Base-by-base conservation (phyloP, 1,140 invertebrate genomes). In the Drosophila gunungcola region DNA sequence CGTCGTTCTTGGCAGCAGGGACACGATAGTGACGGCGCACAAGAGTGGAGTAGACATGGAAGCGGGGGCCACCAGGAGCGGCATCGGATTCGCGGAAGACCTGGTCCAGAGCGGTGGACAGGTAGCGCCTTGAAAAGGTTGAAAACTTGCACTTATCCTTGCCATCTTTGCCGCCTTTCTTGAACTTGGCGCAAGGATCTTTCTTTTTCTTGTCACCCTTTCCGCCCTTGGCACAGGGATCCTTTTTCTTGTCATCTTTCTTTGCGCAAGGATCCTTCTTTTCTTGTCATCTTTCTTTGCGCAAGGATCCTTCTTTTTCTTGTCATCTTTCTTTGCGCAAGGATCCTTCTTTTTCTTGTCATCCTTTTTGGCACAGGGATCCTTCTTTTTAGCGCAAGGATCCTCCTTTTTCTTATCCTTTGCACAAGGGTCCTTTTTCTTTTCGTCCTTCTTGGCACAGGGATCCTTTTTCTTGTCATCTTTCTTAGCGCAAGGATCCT, bases 21-120 rank as follows among this genome's bases (percentile, higher is more conserved):
- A 41, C 62, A 7, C 54, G 49, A 34, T 88, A 89, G 41, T 55
- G 53, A 3, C 84, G 84, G 5, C 84, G 80, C 11, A 80, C 34
- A n/a, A 58, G 63, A 2, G 61, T 74, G 9, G 80, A 78, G n/a
- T 60, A 63, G 10, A 74, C 45, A 0, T 9, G 42, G 13, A 69
- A 89, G 2, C 53, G 67, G 1, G 80, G 57, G 34, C 36, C 51
- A 2, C 4, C 42, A 2, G 21, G 3, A 34, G 12, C 51, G 5
- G 12, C n/a, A 12, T 32, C 3, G 0, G 45, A 16, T 27, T 73
- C 38, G 9, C 11, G 10, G 10, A 45, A 13, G 32, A n/a, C 27
- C 9, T 32, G 49, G 16, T 27, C 13, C 10, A 41, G 21, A 9
- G 32, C 21, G 1, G 76, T 79, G 4, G 76, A 86, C 27, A 85